phyloP scores from a whole-genome alignment of 2,888 invertebrate genomes.

The Zhuqinia jingwanae region DNA sequence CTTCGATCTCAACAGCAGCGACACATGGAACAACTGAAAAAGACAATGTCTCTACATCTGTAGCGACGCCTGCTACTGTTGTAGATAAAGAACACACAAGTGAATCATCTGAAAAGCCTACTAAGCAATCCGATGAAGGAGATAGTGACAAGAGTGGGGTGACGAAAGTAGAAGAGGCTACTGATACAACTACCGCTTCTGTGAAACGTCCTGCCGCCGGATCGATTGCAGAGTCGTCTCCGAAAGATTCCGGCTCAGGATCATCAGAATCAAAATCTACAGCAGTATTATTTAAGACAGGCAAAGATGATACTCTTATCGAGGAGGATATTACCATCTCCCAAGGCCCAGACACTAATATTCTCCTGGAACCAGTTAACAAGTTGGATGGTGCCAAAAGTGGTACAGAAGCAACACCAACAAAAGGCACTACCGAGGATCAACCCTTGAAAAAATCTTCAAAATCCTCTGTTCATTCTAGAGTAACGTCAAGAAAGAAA shows the following conservation, averaged over 20 bases:
- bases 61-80: no score
- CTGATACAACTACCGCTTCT: not conserved
- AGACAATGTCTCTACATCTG: no score
- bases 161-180: not conserved
- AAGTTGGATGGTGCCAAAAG: not conserved
- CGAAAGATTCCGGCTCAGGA: constrained; percentile 9
- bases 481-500: constrained; percentile 1
- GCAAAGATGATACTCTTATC: constrained; percentile 1
- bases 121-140: not conserved
- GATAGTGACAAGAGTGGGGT: not conserved
- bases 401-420: not conserved
- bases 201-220: not conserved
- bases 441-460: not conserved
- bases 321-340: not conserved
- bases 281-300: not conserved
- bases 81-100: not conserved
- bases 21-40: not conserved
- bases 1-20: no score
- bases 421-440: no score
- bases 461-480: not conserved
- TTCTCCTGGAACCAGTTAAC: not conserved
- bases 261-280: constrained; percentile 17
- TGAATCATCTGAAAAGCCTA: not conserved
- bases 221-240: not conserved
- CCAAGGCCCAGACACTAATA: not conserved